Conservation (phyloP, 1,140 invertebrate genomes). For the Episyrphus balteatus region DNA sequence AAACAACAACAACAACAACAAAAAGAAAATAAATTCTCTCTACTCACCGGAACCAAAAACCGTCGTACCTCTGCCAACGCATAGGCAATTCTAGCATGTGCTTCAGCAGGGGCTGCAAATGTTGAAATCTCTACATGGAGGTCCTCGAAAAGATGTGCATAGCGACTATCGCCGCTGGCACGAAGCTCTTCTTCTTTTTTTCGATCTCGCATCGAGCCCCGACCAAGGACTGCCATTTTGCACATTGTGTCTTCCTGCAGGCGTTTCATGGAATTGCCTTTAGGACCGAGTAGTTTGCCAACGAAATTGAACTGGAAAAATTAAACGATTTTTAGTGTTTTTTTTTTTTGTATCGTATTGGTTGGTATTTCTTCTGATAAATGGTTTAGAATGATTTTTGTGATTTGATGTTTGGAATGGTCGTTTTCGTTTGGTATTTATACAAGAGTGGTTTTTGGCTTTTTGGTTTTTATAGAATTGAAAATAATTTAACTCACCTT, state of each 20-base stretch:
- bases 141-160: constrained; percentile 78
- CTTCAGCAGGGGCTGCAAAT: constrained; percentile 73
- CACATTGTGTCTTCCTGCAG: constrained; percentile 87
- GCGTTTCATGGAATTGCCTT: constrained; percentile 80
- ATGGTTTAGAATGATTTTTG: too few species aligned
- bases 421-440: too few species aligned
- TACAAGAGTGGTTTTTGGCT: too few species aligned
- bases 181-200: constrained; percentile 82
- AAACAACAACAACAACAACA: too few species aligned
- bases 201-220: constrained; percentile 83
- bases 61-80: constrained; percentile 68
- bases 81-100: constrained; percentile 76
- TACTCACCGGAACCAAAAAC: constrained; percentile 59
- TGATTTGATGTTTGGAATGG: too few species aligned
- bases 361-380: too few species aligned
- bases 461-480: too few species aligned
- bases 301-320: constrained; percentile 79
- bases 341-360: too few species aligned
- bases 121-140: constrained; percentile 84
- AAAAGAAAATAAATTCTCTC: neutral
- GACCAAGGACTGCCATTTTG: constrained; percentile 83
- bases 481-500: constrained; percentile 47
- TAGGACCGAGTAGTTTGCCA: constrained; percentile 81
- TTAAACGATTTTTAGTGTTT: too few species aligned
- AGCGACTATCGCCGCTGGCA: constrained; percentile 73